phyloP scores from a whole-genome alignment of 1,140 invertebrate species.

The Megalonaias nervosa region DNA sequence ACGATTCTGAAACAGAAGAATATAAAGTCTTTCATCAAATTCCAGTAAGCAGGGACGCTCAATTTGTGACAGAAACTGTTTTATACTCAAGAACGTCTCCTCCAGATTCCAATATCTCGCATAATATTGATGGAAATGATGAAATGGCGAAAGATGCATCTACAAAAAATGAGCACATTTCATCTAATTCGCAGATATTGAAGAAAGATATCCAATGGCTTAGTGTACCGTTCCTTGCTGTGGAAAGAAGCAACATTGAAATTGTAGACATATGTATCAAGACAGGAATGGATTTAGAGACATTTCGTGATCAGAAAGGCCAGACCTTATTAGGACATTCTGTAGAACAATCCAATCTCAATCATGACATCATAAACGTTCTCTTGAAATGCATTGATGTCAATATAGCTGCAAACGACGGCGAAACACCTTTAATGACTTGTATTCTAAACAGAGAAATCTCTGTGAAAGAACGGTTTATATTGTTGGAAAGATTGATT shows the following conservation, averaged over 20 bases:
- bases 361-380: conserved; percentile 3
- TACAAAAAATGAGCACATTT: no score
- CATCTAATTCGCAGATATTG: no score
- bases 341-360: not conserved
- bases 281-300: conserved; percentile 10
- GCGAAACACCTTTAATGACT: not conserved
- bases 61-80: no score
- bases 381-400: conserved; percentile 2
- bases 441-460: not conserved
- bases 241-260: not conserved
- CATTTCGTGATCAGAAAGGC: not conserved
- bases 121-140: no score
- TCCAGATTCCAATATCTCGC: no score
- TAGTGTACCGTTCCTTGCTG: conserved; percentile 12
- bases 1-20: no score
- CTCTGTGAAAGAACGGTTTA: not conserved
- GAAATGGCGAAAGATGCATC: no score
- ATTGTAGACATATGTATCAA: conserved; percentile 14
- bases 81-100: no score
- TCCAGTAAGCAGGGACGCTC: no score
- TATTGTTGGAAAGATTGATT: conserved; percentile 4
- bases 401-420: not conserved
- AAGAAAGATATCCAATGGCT: no score
- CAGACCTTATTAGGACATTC: conserved; percentile 3
- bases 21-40: no score